Conservation (phyloP, 2,888 invertebrate species). For the Drosophila neotestacea region DNA sequence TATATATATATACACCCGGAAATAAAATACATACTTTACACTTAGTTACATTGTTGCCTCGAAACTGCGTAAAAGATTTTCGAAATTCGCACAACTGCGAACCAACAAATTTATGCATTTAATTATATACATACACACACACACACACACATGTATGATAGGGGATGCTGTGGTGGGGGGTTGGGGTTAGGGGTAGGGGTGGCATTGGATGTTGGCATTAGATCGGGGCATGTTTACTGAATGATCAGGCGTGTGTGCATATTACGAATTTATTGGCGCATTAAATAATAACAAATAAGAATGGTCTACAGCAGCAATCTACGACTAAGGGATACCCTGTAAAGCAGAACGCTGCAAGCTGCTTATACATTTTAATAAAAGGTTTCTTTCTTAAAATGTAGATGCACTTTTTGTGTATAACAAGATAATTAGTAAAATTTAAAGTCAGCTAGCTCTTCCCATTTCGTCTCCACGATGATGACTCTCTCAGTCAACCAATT, state of each 20-base stretch:
- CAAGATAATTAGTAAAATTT: too few species aligned
- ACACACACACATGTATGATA: not conserved
- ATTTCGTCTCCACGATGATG: too few species aligned
- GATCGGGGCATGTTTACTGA: constrained; percentile 29
- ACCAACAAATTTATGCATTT: constrained; percentile 28
- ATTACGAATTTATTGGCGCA: constrained; percentile 25
- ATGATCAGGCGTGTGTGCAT: constrained; percentile 24
- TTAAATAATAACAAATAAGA: constrained; percentile 16
- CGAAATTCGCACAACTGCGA: constrained; percentile 40
- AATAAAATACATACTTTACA: constrained; percentile 44
- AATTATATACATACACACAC: constrained; percentile 25
- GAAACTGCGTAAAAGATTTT: constrained; percentile 66
- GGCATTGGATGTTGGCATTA: constrained; percentile 19
- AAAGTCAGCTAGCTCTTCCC: too few species aligned
- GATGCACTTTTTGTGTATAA: too few species aligned
- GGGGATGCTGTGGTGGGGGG: not conserved
- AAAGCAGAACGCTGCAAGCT: too few species aligned
- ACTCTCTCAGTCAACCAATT: too few species aligned
- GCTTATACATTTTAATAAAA: too few species aligned
- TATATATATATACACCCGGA: constrained; percentile 19
- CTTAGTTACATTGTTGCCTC: constrained; percentile 60
- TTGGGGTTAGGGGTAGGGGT: not conserved
- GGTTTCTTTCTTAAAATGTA: too few species aligned
- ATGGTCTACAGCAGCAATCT: not conserved
- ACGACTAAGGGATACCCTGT: constrained; percentile 8